phyloP scores from a whole-genome alignment of 2,888 invertebrate species.

The Serrognathus titanus region DNA sequence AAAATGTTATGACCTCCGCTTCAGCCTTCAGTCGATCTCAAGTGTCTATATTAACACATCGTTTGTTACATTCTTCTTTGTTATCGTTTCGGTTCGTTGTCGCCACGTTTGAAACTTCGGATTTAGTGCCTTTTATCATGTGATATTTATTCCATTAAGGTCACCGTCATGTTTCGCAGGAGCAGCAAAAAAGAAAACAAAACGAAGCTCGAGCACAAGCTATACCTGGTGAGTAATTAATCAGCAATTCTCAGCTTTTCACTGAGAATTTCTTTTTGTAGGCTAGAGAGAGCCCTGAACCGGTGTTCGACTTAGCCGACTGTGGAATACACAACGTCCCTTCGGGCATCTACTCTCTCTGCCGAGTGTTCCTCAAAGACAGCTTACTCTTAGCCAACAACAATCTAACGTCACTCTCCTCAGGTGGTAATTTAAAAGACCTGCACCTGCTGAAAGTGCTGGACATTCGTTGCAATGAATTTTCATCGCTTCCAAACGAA shows the following conservation, averaged over 20 bases:
- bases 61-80: no score
- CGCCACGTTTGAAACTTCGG: no score
- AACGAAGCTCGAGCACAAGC: conserved; percentile 58
- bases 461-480: conserved; percentile 65
- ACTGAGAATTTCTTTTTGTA: conserved; percentile 34
- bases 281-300: conserved; percentile 77
- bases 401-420: conserved; percentile 62
- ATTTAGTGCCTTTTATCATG: conserved; percentile 20
- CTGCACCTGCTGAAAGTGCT: conserved; percentile 63
- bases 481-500: conserved; percentile 61
- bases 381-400: conserved; percentile 65
- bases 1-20: no score
- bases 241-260: no score
- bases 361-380: conserved; percentile 79
- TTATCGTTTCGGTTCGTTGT: no score
- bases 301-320: conserved; percentile 74
- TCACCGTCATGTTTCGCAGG: conserved; percentile 39
- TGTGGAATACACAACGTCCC: conserved; percentile 74
- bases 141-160: conserved; percentile 14
- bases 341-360: conserved; percentile 72
- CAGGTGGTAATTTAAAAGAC: conserved; percentile 71
- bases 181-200: conserved; percentile 52
- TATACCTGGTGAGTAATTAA: conserved; percentile 53
- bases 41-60: no score
- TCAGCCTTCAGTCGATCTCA: no score